phyloP scores from a whole-genome alignment of 2,113 vertebrate species.

The Gyps fulvus region DNA sequence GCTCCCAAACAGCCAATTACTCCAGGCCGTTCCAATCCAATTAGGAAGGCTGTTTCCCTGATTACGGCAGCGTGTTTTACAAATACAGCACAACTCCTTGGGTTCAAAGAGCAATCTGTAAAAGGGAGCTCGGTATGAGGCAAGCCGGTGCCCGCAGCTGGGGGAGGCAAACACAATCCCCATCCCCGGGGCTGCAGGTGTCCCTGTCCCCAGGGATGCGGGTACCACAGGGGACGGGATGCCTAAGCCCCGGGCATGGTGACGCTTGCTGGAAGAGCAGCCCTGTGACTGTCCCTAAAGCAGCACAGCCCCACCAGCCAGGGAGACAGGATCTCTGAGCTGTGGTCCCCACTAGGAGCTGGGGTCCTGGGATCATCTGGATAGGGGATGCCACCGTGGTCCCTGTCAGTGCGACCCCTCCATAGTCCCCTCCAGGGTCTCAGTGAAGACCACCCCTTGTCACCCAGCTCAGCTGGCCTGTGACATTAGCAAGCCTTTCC shows the following conservation, averaged over 20 bases:
- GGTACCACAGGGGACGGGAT: background rate
- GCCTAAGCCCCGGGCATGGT: background rate
- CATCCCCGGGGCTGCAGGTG: background rate
- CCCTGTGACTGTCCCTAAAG: background rate
- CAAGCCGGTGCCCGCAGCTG: background rate
- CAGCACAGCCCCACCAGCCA: background rate
- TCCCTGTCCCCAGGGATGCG: background rate
- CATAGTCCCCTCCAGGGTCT: too few relatives aligned
- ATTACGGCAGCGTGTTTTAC: background rate
- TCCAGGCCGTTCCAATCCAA: background rate
- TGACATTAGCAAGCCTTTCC: background rate
- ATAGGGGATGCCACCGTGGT: background rate
- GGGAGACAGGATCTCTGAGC: background rate
- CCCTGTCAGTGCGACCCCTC: background rate
- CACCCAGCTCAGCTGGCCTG: background rate
- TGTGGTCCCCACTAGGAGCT: background rate
- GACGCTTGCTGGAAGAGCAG: fast-evolving
- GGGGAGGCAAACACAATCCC: background rate
- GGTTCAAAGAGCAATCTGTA: slow-evolving; percentile 35
- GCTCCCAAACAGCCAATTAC: slow-evolving; percentile 44
- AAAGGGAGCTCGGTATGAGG: background rate
- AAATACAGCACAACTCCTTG: slow-evolving; percentile 3
- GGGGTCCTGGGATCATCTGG: background rate
- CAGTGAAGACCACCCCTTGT: background rate
- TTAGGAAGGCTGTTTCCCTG: slow-evolving; percentile 35